Evolutionary conservation across 2,888 invertebrate species (phyloP).

Genomic region (Spicauda simplicius): DNA sequence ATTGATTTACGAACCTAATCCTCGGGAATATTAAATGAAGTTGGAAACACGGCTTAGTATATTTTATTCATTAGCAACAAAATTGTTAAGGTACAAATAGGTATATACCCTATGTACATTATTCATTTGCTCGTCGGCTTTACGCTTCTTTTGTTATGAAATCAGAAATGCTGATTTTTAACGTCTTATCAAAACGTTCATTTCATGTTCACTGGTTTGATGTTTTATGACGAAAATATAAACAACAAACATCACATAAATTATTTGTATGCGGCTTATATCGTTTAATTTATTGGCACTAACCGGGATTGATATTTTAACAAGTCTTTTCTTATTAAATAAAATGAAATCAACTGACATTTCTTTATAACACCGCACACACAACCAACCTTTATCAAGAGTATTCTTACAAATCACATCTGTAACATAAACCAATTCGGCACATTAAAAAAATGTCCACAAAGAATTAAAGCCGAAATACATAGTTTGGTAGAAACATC

Average conservation of each 20-base stretch:
- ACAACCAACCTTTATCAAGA: not conserved
- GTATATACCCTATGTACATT: not conserved
- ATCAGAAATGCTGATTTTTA: not conserved
- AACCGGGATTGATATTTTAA: too few relatives aligned
- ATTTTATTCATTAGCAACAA: slow-evolving; percentile 35
- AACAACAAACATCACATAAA: too few relatives aligned
- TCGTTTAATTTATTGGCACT: too few relatives aligned
- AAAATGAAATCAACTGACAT: not conserved
- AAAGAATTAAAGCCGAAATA: slow-evolving; percentile 19
- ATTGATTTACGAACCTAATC: slow-evolving; percentile 10
- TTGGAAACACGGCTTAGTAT: slow-evolving; percentile 33
- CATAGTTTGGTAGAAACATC: slow-evolving; percentile 13
- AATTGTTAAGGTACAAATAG: slow-evolving; percentile 23
- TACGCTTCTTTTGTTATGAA: not conserved
- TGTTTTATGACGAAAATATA: not conserved
- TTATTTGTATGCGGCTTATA: too few relatives aligned
- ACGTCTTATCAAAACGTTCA: not conserved
- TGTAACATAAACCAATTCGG: slow-evolving; percentile 8
- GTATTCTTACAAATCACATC: not conserved
- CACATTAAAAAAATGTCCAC: slow-evolving; percentile 2
- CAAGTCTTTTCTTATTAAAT: not conserved
- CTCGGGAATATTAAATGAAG: slow-evolving; percentile 31
- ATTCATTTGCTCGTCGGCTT: slow-evolving; percentile 2
- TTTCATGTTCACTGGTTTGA: not conserved
- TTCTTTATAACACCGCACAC: not conserved